Conservation (phyloP, 2,888 invertebrate species). For the Nomada lathburiana region DNA sequence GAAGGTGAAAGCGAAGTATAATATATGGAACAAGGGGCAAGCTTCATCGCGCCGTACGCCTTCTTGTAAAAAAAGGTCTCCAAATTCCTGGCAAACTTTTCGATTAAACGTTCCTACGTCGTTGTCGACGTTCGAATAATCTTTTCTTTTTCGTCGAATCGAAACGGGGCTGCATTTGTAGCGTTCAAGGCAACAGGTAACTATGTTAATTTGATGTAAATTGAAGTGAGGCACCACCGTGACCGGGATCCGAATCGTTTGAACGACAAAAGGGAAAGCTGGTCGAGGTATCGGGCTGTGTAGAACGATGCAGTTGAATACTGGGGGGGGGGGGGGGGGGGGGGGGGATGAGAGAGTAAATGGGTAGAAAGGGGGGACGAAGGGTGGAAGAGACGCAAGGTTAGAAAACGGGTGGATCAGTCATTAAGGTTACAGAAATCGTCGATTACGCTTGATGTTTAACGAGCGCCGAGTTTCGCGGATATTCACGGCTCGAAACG, state of each 20-base stretch:
- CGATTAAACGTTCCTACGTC: conserved; percentile 1
- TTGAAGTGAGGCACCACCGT: conserved; percentile 62
- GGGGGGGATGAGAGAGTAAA: background rate
- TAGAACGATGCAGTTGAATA: background rate
- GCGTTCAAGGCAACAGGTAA: conserved; percentile 3
- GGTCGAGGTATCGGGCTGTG: background rate
- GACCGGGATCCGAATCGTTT: conserved; percentile 51
- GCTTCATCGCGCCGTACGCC: conserved; percentile 30
- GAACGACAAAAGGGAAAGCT: conserved; percentile 45
- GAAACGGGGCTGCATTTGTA: background rate
- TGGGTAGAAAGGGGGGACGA: background rate
- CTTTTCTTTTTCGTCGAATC: conserved; percentile 15
- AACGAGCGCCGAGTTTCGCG: conserved; percentile 70
- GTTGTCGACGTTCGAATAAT: conserved; percentile 48
- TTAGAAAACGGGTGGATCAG: conserved; percentile 56
- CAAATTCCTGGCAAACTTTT: no score
- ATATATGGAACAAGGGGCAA: background rate
- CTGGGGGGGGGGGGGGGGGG: background rate
- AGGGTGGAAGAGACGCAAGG: background rate
- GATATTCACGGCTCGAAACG: conserved; percentile 68
- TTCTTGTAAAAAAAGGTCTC: no score
- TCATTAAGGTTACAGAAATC: conserved; percentile 78
- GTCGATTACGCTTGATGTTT: conserved; percentile 73
- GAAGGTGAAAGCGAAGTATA: no score
- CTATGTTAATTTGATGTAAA: conserved; percentile 56